These are phyloP conservation scores for Aurelia aurita complex sp. Pacific DNA, from an alignment of 30 jellyfish, hydroid and myxozoan genomes.

Conservation along the genomic window DNA sequence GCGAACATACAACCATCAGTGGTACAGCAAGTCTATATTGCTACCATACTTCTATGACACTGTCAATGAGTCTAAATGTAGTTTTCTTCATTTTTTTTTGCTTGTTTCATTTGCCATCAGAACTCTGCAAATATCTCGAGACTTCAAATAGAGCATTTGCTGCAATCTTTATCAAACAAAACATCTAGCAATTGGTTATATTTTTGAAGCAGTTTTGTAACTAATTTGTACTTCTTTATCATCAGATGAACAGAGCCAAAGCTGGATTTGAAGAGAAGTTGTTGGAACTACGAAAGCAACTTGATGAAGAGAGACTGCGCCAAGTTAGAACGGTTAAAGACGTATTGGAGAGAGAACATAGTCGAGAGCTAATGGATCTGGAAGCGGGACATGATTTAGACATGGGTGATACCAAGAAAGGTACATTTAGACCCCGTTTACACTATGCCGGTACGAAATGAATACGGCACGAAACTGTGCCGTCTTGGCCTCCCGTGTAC, in stretches of 20 bases:
- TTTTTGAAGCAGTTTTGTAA: not conserved
- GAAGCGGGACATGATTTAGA: constrained; percentile 56
- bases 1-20: no score
- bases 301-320: constrained; percentile 71
- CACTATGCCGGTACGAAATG: no score
- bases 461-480: no score
- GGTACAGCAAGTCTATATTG: no score
- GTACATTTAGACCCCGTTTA: not conserved
- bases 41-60: no score
- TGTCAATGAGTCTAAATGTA: no score
- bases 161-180: not conserved
- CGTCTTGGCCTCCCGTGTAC: no score
- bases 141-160: no score
- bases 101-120: not conserved
- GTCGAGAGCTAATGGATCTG: constrained; percentile 60
- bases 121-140: not conserved
- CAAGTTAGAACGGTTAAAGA: constrained; percentile 60
- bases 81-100: no score
- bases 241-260: constrained; percentile 69
- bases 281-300: constrained; percentile 56
- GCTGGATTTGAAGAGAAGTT: constrained; percentile 68
- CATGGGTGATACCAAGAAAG: constrained; percentile 31
- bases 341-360: constrained; percentile 69
- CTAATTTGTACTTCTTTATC: not conserved
- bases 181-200: not conserved